phyloP scores from a whole-genome alignment of 2,797 vertebrate species.

The Accipiter fasciatus region DNA sequence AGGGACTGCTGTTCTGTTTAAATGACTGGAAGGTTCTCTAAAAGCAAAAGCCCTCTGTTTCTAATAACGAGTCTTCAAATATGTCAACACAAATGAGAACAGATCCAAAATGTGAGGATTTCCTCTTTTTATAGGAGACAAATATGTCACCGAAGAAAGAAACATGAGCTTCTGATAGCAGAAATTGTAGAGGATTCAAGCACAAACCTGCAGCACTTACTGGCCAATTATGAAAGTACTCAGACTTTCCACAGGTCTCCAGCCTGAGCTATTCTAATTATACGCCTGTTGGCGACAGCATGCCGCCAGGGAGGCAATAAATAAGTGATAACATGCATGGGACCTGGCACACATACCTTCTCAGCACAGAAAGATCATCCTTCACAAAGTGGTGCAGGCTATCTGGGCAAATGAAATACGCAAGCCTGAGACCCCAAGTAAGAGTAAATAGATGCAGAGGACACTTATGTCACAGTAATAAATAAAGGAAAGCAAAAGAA shows the following conservation, averaged over 20 bases:
- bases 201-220: neutral
- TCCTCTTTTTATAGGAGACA: neutral
- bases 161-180: neutral
- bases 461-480: neutral
- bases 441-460: conserved; percentile 19
- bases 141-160: neutral
- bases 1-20: neutral
- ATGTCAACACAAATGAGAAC: conserved; percentile 3
- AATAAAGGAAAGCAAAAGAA: neutral
- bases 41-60: conserved; percentile 24
- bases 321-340: conserved; percentile 21
- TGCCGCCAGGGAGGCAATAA: conserved; percentile 45
- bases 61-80: conserved; percentile 18
- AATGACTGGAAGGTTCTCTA: neutral
- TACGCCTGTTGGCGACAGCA: neutral
- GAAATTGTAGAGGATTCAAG: neutral
- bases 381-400: neutral
- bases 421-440: neutral
- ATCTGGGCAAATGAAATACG: conserved; percentile 26
- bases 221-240: neutral
- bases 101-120: conserved; percentile 18
- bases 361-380: conserved; percentile 6
- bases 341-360: conserved; percentile 14
- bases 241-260: conserved; percentile 20
- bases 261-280: conserved; percentile 28